A percentile compares a stretch with the other conserved stretches of the same genome.
Evolutionary conservation across 2,888 invertebrate genomes (phyloP).

Genomic region (Archips xylosteana): DNA sequence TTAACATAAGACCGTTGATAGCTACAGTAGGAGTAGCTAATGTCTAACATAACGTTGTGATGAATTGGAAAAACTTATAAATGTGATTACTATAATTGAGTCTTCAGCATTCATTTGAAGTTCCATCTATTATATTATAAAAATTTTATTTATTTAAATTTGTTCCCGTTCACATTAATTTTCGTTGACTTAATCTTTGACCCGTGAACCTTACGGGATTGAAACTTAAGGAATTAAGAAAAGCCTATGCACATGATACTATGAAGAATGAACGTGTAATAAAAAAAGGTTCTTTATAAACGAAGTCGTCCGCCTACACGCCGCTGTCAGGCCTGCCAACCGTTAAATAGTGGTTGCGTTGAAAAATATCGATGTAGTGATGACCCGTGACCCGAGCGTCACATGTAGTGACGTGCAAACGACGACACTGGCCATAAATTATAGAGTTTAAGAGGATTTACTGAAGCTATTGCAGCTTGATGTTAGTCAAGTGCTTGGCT

Average conservation of each 20-base stretch:
- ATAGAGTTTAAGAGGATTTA: slow-evolving; percentile 26
- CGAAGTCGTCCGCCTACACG: slow-evolving; percentile 49
- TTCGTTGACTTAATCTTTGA: slow-evolving; percentile 18
- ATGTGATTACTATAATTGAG: slow-evolving; percentile 11
- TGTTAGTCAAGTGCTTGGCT: background rate
- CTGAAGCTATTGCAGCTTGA: background rate
- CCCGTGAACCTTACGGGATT: slow-evolving; percentile 10
- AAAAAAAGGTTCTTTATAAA: slow-evolving; percentile 25
- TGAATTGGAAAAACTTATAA: background rate
- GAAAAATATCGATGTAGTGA: slow-evolving; percentile 57
- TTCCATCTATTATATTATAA: background rate
- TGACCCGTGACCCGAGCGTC: slow-evolving; percentile 53
- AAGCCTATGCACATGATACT: slow-evolving; percentile 11
- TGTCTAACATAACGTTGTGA: background rate
- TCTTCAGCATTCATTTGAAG: background rate
- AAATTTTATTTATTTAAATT: slow-evolving; percentile 23
- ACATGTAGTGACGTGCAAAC: slow-evolving; percentile 49
- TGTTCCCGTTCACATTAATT: slow-evolving; percentile 2
- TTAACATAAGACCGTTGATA: background rate
- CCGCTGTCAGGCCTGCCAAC: slow-evolving; percentile 58
- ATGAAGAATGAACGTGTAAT: slow-evolving; percentile 5
- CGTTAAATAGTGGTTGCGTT: slow-evolving; percentile 53
- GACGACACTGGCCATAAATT: slow-evolving; percentile 36
- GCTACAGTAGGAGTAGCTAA: background rate
- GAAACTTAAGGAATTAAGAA: slow-evolving; percentile 24